A percentile compares a stretch with the other conserved stretches of the same genome.
These are phyloP conservation scores for Nomada goodeniana DNA, from an alignment of 2,888 invertebrate species.

Conservation along the genomic window DNA sequence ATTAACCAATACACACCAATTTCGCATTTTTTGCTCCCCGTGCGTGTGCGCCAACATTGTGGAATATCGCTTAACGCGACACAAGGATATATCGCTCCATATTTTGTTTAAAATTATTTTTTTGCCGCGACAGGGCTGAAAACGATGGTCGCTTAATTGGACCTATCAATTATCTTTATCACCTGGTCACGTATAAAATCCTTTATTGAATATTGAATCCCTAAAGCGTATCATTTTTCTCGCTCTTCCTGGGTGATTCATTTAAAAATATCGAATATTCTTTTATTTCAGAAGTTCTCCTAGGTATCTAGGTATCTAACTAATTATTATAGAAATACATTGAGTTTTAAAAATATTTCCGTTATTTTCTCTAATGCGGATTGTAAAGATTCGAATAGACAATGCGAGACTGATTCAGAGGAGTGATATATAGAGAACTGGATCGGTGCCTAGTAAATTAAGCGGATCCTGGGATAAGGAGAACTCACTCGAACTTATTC, in stretches of 20 bases:
- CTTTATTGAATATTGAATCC: background rate
- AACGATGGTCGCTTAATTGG: constrained; percentile 28
- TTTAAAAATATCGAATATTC: too few relatives aligned
- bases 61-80: constrained; percentile 44
- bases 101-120: constrained; percentile 49
- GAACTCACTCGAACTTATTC: constrained; percentile 27
- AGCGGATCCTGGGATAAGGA: constrained; percentile 34
- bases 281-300: too few relatives aligned
- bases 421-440: constrained; percentile 21
- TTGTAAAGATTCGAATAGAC: constrained; percentile 7
- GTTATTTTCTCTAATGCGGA: background rate
- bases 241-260: background rate
- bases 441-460: constrained; percentile 56
- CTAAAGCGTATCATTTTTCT: background rate
- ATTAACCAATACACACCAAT: constrained; percentile 58
- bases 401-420: constrained; percentile 4
- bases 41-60: constrained; percentile 9
- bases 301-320: too few relatives aligned
- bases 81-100: constrained; percentile 51
- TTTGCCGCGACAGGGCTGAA: constrained; percentile 13
- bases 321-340: too few relatives aligned
- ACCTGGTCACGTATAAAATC: background rate
- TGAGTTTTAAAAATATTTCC: too few relatives aligned
- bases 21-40: constrained; percentile 9
- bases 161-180: constrained; percentile 20